Conservation (phyloP, 2,888 invertebrate species). For the Lasioglossum morio region DNA sequence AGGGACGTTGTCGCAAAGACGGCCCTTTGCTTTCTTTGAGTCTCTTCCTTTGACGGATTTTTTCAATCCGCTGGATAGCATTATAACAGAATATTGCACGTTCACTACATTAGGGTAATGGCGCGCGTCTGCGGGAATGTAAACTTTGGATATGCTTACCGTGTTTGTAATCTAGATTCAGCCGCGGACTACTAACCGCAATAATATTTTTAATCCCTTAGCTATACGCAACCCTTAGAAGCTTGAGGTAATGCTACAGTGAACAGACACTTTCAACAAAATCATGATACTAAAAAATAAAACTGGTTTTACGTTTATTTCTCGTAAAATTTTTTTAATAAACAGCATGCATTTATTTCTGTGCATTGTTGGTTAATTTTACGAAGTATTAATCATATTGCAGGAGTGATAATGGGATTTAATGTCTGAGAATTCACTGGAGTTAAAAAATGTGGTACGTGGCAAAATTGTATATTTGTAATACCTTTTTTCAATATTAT, state of each 20-base stretch:
- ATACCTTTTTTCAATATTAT: neutral
- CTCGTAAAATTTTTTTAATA: neutral
- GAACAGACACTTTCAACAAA: neutral
- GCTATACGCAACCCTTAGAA: neutral
- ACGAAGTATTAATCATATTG: neutral
- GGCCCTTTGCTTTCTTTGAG: slow-evolving; percentile 44
- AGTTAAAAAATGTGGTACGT: neutral
- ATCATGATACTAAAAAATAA: neutral
- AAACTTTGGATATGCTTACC: neutral
- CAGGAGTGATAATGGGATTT: neutral
- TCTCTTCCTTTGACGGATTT: slow-evolving; percentile 53
- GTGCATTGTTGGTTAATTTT: too few relatives aligned
- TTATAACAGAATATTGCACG: slow-evolving; percentile 52
- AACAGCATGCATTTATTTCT: too few relatives aligned
- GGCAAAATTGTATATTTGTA: neutral
- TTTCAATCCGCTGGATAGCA: slow-evolving; percentile 56
- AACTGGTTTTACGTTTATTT: neutral
- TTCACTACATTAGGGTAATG: slow-evolving; percentile 50
- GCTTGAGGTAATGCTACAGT: neutral
- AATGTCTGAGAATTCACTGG: too few relatives aligned
- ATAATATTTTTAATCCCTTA: slow-evolving; percentile 1
- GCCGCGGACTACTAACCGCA: slow-evolving; percentile 3
- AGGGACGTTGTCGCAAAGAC: slow-evolving; percentile 25
- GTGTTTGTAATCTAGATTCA: neutral
- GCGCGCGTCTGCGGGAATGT: neutral